phyloP scores from a whole-genome alignment of 2,888 invertebrate genomes.

The Mythimna albipuncta region DNA sequence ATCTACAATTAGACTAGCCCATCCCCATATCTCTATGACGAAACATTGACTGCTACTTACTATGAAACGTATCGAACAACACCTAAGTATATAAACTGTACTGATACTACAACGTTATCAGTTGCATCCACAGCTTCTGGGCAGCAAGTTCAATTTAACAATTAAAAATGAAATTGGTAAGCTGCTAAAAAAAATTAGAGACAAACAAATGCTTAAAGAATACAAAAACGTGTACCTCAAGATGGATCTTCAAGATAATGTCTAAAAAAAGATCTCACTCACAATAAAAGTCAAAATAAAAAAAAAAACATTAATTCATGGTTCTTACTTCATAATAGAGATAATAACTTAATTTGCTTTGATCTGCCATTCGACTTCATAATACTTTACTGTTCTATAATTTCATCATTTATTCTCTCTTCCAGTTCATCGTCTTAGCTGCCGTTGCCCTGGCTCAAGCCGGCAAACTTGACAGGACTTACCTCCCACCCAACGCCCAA shows the following conservation, averaged over 20 bases:
- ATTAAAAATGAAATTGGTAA: slow-evolving; percentile 82
- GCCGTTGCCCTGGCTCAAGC: slow-evolving; percentile 76
- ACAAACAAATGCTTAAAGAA: background rate
- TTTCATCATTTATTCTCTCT: background rate
- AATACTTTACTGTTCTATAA: background rate
- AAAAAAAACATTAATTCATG: background rate
- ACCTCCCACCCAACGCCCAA: slow-evolving; percentile 80
- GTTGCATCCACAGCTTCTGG: slow-evolving; percentile 73
- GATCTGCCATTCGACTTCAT: rapidly evolving
- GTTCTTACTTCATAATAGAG: background rate
- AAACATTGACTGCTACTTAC: slow-evolving; percentile 78
- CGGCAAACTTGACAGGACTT: slow-evolving; percentile 81
- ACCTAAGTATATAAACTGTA: slow-evolving; percentile 84
- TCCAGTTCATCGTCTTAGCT: slow-evolving; percentile 80
- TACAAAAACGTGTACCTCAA: background rate
- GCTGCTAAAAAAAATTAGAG: slow-evolving; percentile 25
- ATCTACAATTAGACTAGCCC: slow-evolving; percentile 77
- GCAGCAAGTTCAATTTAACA: slow-evolving; percentile 61
- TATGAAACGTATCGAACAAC: slow-evolving; percentile 80
- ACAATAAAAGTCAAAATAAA: background rate
- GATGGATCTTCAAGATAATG: too few species aligned
- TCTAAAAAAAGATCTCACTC: too few species aligned
- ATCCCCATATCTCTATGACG: slow-evolving; percentile 80
- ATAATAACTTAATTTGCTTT: background rate
- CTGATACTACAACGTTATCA: slow-evolving; percentile 78